These are phyloP conservation scores for Puntigrus tetrazona DNA, from an alignment of 2,113 vertebrate genomes.

Conservation along the genomic window DNA sequence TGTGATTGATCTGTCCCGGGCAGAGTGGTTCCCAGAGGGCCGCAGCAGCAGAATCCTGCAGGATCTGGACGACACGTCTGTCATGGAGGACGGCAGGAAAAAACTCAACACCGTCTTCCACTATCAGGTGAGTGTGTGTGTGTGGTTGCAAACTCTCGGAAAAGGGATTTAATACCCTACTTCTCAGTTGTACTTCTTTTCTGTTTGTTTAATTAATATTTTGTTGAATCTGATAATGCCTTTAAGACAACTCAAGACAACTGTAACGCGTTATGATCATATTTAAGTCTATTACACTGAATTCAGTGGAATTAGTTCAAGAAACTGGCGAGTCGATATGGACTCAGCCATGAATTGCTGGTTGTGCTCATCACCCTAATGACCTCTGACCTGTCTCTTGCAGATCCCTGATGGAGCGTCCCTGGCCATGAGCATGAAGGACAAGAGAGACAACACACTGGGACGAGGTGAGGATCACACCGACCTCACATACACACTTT, in stretches of 20 bases:
- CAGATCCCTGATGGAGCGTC: conserved; percentile 95
- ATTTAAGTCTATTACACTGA: background rate
- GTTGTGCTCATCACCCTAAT: conserved; percentile 51
- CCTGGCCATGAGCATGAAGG: conserved; percentile 95
- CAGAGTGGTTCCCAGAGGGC: conserved; percentile 95
- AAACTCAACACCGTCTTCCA: conserved; percentile 95
- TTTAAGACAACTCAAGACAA: background rate
- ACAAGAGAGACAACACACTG: conserved; percentile 89
- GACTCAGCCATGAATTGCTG: background rate
- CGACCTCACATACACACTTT: background rate
- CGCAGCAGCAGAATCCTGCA: conserved; percentile 90
- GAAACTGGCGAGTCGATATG: too few relatives aligned
- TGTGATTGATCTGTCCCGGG: background rate
- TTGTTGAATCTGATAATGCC: background rate
- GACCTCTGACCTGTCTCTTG: conserved; percentile 62
- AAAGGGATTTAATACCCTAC: background rate
- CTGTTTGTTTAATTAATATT: background rate
- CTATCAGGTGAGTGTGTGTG: conserved; percentile 82
- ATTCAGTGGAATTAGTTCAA: background rate
- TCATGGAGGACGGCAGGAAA: conserved; percentile 94
- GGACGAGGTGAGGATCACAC: conserved; percentile 82
- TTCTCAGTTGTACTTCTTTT: background rate
- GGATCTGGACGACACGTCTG: conserved; percentile 91
- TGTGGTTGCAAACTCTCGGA: background rate
- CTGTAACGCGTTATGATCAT: background rate